Base-by-base conservation (phyloP, 2,888 invertebrate species). In the Tiphia femorata region DNA sequence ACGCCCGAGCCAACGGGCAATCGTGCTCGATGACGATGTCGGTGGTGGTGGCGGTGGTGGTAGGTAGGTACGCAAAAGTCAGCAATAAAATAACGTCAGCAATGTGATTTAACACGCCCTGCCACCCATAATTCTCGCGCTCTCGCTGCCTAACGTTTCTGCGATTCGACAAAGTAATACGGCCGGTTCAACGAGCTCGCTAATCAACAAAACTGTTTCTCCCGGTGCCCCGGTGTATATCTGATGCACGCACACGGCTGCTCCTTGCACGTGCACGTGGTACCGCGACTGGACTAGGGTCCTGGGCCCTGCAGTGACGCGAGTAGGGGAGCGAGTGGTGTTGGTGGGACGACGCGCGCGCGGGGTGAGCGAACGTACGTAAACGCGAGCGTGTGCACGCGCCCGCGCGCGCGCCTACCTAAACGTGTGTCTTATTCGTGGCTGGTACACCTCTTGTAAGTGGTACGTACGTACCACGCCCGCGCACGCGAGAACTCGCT, bases 401-500 rank as follows among this genome's bases (percentile, higher is more conserved):
- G 42, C 43, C 20, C 33, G 46, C 47, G 23, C 41, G 42, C 27
- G 49, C 49, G 23, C 52, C 17, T 38, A n/a, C 37, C 48, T 19
- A 30, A 8, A 20, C 25, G 49, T 33, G 42, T 19, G 53, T 57
- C 44, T 58, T 50, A 43, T 51, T 67, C 53, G 51, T 41, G 52
- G 43, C 46, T 58, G 51, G 57, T 59, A 52, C n/a, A n/a, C n/a
- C n/a, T n/a, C n/a, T n/a, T n/a, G n/a, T 65, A 62, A 65, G 62
- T 67, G 68, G 62, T 69, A 69, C 64, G 64, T 65, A 50, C 59
- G 61, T 64, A 78, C 78, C 78, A 79, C 78, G 78, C 78, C 78
- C 77, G 77, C 78, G 76, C 77, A 78, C 75, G 76, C 77, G 72
- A 76, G 69, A 73, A 74, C 75, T 59, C 65, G 70, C 64, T 69